phyloP scores from a whole-genome alignment of 2,113 vertebrate species.

The Brachyistius frenatus region DNA sequence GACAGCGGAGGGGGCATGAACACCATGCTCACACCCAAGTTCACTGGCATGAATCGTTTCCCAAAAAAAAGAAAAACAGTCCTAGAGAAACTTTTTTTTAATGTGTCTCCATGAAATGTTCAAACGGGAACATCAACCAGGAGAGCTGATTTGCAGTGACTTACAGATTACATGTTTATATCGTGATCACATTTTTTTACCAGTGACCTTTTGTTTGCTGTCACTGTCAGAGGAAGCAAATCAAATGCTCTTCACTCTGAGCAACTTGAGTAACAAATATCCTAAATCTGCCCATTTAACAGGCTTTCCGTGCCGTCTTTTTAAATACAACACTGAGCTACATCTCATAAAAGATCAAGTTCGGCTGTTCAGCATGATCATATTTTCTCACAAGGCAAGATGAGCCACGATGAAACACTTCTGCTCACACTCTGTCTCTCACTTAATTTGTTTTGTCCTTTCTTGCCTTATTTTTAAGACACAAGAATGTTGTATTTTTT shows the following conservation, averaged over 20 bases:
- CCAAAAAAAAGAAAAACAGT: constrained; percentile 13
- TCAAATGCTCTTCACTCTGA: constrained; percentile 1
- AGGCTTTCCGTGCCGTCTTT: constrained; percentile 33
- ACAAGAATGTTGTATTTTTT: too few species aligned
- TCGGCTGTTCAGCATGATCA: constrained; percentile 1
- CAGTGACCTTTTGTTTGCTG: constrained; percentile 30
- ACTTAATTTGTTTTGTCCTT: not conserved
- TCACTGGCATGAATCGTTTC: constrained; percentile 34
- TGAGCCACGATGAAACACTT: constrained; percentile 8
- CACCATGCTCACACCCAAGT: constrained; percentile 17
- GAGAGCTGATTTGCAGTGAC: constrained; percentile 24
- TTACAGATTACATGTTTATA: constrained; percentile 36
- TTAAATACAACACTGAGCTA: constrained; percentile 32
- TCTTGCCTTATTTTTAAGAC: not conserved
- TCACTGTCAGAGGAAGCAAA: constrained; percentile 38
- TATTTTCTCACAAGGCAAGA: not conserved
- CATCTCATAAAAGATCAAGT: constrained; percentile 6
- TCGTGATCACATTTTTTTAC: constrained; percentile 12
- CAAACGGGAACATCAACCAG: constrained; percentile 51
- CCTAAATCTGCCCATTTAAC: constrained; percentile 15
- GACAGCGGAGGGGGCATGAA: constrained; percentile 54
- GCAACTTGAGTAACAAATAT: not conserved
- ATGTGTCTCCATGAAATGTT: constrained; percentile 61
- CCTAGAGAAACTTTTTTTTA: constrained; percentile 55
- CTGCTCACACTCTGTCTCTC: not conserved